Evolutionary conservation across 2,888 invertebrate genomes (phyloP).

Genomic region (Lycaena phlaeas): DNA sequence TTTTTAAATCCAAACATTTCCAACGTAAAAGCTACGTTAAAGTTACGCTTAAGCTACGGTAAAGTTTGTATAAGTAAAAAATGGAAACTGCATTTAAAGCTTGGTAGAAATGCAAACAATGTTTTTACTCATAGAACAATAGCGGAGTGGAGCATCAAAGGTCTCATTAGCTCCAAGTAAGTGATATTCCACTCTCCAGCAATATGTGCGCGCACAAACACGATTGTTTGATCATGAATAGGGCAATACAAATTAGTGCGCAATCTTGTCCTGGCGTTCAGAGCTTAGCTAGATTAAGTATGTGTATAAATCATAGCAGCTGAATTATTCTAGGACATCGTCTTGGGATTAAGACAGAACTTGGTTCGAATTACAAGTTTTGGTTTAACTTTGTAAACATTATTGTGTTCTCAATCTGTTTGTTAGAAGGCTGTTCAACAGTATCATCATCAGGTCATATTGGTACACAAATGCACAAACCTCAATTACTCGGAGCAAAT

Average conservation of each 20-base stretch:
- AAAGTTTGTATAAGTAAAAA: neutral
- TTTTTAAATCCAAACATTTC: neutral
- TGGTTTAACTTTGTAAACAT: too few relatives aligned
- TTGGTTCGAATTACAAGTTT: neutral
- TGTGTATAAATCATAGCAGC: conserved; percentile 3
- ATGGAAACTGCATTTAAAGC: conserved; percentile 1
- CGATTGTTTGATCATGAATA: conserved; percentile 6
- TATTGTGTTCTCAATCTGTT: too few relatives aligned
- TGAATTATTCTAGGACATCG: neutral
- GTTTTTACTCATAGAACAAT: neutral
- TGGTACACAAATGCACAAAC: too few relatives aligned
- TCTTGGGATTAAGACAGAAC: neutral
- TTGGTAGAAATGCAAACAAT: neutral
- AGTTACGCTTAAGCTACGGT: too few relatives aligned
- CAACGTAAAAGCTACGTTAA: neutral
- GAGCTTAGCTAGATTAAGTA: conserved; percentile 2
- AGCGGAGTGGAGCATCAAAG: conserved; percentile 1
- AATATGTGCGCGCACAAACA: conserved; percentile 2
- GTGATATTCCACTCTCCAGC: neutral
- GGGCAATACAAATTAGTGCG: conserved; percentile 5
- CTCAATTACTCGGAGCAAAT: too few relatives aligned
- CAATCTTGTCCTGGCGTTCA: conserved; percentile 1
- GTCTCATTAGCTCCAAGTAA: conserved; percentile 1
- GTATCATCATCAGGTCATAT: too few relatives aligned
- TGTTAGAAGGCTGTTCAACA: too few relatives aligned